Evolutionary conservation across 2,888 invertebrate genomes (phyloP).

Genomic region (Chorisops tibialis): DNA sequence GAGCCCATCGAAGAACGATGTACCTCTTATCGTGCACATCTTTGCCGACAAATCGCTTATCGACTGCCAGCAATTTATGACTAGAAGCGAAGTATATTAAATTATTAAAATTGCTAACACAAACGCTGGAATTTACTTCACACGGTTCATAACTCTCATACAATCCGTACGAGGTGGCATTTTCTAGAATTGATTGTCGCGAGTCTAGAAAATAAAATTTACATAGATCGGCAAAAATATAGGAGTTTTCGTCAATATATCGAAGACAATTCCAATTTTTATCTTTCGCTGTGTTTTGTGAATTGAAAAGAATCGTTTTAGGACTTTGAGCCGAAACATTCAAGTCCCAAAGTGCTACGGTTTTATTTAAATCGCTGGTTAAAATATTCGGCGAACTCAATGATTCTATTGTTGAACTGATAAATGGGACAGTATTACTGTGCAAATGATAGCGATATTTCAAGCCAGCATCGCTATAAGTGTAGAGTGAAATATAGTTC

Average conservation of each 20-base stretch:
- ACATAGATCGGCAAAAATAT: constrained; percentile 41
- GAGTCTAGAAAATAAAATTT: constrained; percentile 42
- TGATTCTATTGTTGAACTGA: constrained; percentile 42
- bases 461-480: constrained; percentile 24
- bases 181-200: constrained; percentile 26
- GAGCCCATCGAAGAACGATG: constrained; percentile 44
- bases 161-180: constrained; percentile 24
- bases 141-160: constrained; percentile 34
- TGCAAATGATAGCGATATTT: constrained; percentile 27
- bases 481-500: constrained; percentile 40
- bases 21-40: constrained; percentile 27
- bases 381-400: constrained; percentile 36
- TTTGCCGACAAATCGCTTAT: constrained; percentile 40
- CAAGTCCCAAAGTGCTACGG: constrained; percentile 41
- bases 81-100: constrained; percentile 45
- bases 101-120: constrained; percentile 38
- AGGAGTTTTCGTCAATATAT: constrained; percentile 38
- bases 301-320: constrained; percentile 3
- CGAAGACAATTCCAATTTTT: constrained; percentile 41
- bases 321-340: constrained; percentile 28
- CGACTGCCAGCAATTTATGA: constrained; percentile 46
- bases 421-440: constrained; percentile 40
- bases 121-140: constrained; percentile 41
- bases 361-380: constrained; percentile 43
- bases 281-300: neutral